A percentile compares a stretch with the other conserved stretches of the same genome.
Evolutionary conservation across 2,797 vertebrate genomes (phyloP).

Genomic region (Acomys russatus): DNA sequence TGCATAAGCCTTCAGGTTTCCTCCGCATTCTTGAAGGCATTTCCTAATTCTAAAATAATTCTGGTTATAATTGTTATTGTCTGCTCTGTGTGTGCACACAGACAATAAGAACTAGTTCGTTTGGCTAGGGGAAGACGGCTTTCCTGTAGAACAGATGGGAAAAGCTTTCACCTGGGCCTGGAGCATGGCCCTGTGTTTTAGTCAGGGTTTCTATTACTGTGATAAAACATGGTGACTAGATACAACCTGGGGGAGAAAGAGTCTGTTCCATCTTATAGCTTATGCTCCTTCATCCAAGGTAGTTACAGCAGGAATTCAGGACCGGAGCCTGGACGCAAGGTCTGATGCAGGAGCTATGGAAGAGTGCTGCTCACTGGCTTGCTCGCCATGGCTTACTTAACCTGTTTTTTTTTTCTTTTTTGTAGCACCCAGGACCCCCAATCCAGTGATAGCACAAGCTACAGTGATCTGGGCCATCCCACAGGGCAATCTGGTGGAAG

Average conservation of each 20-base stretch:
- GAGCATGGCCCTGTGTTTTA: neutral
- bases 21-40: neutral
- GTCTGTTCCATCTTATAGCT: neutral
- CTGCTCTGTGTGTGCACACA: neutral
- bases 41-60: slow-evolving; percentile 60
- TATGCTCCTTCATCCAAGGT: neutral
- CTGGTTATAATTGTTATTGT: neutral
- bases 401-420: neutral
- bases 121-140: neutral
- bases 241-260: neutral
- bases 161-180: neutral
- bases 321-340: neutral
- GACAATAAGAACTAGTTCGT: neutral
- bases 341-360: neutral
- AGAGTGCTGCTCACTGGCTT: neutral
- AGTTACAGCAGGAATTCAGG: neutral
- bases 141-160: neutral
- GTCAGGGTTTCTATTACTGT: neutral
- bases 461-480: neutral
- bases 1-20: neutral
- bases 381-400: neutral
- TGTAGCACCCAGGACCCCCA: neutral
- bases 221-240: neutral
- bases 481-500: neutral
- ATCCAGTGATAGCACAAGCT: neutral